Evolutionary conservation across 2,888 invertebrate genomes (phyloP), one percentile per base, ranked within the genome.

Genomic region (Phrixothrix hirtus): DNA sequence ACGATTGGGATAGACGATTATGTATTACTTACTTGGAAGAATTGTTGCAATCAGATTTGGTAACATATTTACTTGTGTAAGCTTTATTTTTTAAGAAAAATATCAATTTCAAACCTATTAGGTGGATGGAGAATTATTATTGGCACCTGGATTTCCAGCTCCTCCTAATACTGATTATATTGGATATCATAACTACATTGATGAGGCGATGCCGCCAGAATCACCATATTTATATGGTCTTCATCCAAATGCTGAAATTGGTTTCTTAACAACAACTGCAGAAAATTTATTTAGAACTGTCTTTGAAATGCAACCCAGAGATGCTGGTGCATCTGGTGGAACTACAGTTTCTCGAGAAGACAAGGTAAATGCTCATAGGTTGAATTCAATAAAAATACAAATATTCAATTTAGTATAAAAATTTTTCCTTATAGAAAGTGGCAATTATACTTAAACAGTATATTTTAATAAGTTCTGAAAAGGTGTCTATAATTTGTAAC

Each of bases 181-280:
- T 6, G 88, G 90, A 1, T 96, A 95, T 75, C 95, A 95, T 70
- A 74, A 79, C 42, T 95, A 95, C 73, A 87, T 96, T 32, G 94
- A 95, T 67, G 90, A 93, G 59, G 83, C 80, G 64, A 75, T 96
- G 15, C 95, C 95, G 0, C 80, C 87, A 0, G 95, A 96, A 76
- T 91, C 92, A 39, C 95, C 96, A 0, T 84, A 88, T 63, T 79
- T 96, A 10, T 96, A 96, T 67, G 95, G 95, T 0, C 78, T 96
- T 12, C 95, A 96, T 77, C 90, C 94, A 0, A 96, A 96, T 73
- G 94, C 96, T 1, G 95, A 96, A 78, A 95, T 96, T 53, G 95
- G 95, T 34, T 94, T 95, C 69, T 77, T 96, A 41, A 94, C 95
- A 0, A 86, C 87, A 0, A 89, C 88, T 0, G 90, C 94, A 0